Percentiles rank a stretch among this genome's conserved stretches.
Conservation (phyloP, 2,888 invertebrate species). For the Dryococelus australis region DNA sequence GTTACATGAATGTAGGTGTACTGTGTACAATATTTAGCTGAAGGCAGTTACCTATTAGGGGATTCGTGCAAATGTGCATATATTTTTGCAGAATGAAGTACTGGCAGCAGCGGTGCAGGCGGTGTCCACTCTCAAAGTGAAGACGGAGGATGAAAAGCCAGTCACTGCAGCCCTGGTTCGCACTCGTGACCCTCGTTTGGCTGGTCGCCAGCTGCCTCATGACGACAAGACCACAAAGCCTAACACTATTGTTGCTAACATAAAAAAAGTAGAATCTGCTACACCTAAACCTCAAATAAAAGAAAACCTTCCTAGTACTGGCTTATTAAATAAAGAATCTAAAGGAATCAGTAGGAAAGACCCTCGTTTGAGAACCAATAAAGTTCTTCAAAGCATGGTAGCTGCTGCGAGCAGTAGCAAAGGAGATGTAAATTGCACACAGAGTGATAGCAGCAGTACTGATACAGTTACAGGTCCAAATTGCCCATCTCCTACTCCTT, state of each 20-base stretch:
- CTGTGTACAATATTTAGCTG: too few species aligned
- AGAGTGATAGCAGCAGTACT: slow-evolving; percentile 25
- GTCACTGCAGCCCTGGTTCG: slow-evolving; percentile 25
- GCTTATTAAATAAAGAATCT: slow-evolving; percentile 57
- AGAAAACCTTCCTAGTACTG: slow-evolving; percentile 55
- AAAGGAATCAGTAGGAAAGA: slow-evolving; percentile 55
- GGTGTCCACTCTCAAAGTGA: neutral
- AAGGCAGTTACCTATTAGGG: too few species aligned
- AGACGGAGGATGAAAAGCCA: slow-evolving; percentile 18
- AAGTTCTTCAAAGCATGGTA: slow-evolving; percentile 37
- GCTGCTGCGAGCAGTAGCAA: slow-evolving; percentile 53
- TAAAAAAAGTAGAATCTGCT: slow-evolving; percentile 45
- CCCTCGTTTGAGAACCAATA: slow-evolving; percentile 56
- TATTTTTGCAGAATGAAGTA: slow-evolving; percentile 29
- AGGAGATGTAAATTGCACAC: slow-evolving; percentile 37
- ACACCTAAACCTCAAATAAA: slow-evolving; percentile 47
- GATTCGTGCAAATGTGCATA: too few species aligned
- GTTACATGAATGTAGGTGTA: too few species aligned
- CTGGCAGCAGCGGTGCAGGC: neutral
- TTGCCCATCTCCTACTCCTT: slow-evolving; percentile 44
- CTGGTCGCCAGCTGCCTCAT: slow-evolving; percentile 36
- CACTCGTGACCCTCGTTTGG: slow-evolving; percentile 58
- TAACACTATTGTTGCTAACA: slow-evolving; percentile 37
- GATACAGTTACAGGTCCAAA: slow-evolving; percentile 27
- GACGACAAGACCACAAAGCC: slow-evolving; percentile 32